phyloP scores from a whole-genome alignment of 2,888 invertebrate species.

The Calliopum simillimum region DNA sequence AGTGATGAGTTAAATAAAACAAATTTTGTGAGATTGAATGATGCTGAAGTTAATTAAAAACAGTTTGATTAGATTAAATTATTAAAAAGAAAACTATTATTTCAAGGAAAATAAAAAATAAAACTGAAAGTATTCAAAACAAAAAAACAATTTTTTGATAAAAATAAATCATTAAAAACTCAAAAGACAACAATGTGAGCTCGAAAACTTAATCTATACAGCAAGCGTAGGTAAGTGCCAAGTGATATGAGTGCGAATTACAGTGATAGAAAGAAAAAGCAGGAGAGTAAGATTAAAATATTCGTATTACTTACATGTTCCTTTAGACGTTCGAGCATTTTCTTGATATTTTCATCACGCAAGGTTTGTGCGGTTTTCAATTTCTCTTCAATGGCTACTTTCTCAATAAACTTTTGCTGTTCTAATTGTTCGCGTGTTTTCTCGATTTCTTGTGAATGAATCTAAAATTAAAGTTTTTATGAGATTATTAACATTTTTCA shows the following conservation, averaged over 20 bases:
- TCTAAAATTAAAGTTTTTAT: conserved; percentile 49
- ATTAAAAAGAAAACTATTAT: not conserved
- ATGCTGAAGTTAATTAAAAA: too few relatives aligned
- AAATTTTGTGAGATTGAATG: too few relatives aligned
- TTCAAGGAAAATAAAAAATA: conserved; percentile 7
- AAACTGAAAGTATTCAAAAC: conserved; percentile 21
- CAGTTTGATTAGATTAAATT: not conserved
- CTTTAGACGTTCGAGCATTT: conserved; percentile 89
- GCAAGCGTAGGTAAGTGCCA: conserved; percentile 19
- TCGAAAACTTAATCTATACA: not conserved
- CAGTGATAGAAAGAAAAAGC: not conserved
- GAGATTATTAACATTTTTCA: not conserved
- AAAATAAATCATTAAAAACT: not conserved
- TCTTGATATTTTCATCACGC: conserved; percentile 91
- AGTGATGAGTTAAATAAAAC: too few relatives aligned
- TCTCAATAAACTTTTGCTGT: conserved; percentile 87
- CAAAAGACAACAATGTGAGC: not conserved
- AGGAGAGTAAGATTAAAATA: not conserved
- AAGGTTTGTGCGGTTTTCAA: conserved; percentile 88
- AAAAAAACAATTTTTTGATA: conserved; percentile 30
- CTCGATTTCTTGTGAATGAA: conserved; percentile 70
- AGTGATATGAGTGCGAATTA: conserved; percentile 2
- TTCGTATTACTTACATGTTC: conserved; percentile 81
- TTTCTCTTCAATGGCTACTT: conserved; percentile 88
- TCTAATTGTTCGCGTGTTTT: conserved; percentile 81